Percentiles rank a stretch among this genome's conserved stretches.
Evolutionary conservation across 2,797 vertebrate genomes (phyloP).

Genomic region (Halcyon chelicuti): DNA sequence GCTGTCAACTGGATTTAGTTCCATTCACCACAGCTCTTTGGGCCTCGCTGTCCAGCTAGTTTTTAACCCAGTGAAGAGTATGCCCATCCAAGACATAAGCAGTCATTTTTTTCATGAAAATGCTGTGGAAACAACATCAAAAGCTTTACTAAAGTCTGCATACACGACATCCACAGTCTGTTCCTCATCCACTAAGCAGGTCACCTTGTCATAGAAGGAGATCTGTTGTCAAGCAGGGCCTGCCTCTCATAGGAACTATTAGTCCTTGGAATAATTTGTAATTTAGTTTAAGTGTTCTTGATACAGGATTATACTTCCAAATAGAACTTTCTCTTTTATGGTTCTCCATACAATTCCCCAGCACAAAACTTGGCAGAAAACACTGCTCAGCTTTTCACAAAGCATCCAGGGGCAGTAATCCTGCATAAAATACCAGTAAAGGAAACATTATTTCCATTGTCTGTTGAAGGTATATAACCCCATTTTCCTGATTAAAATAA

Average conservation of each 20-base stretch:
- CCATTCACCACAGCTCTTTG: too few relatives aligned
- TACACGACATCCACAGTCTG: neutral
- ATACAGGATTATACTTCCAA: neutral
- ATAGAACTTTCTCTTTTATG: neutral
- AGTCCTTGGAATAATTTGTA: neutral
- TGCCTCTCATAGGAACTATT: neutral
- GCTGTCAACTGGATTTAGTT: too few relatives aligned
- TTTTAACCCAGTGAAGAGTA: too few relatives aligned
- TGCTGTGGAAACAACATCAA: neutral
- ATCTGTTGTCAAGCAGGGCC: neutral
- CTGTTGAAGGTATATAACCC: neutral
- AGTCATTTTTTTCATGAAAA: too few relatives aligned
- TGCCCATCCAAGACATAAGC: too few relatives aligned
- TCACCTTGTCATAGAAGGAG: neutral
- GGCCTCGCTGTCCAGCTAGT: too few relatives aligned
- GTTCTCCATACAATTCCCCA: neutral
- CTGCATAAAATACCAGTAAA: neutral
- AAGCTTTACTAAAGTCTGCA: neutral
- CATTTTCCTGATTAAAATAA: conserved; percentile 5
- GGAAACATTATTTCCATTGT: neutral
- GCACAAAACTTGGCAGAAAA: neutral
- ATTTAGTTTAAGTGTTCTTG: neutral
- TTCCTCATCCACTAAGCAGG: neutral
- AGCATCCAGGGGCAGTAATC: neutral
- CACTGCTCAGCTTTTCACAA: neutral